These are phyloP conservation scores for Strigamia maritima DNA, from an alignment of 2,888 invertebrate genomes.

Conservation along the genomic window DNA sequence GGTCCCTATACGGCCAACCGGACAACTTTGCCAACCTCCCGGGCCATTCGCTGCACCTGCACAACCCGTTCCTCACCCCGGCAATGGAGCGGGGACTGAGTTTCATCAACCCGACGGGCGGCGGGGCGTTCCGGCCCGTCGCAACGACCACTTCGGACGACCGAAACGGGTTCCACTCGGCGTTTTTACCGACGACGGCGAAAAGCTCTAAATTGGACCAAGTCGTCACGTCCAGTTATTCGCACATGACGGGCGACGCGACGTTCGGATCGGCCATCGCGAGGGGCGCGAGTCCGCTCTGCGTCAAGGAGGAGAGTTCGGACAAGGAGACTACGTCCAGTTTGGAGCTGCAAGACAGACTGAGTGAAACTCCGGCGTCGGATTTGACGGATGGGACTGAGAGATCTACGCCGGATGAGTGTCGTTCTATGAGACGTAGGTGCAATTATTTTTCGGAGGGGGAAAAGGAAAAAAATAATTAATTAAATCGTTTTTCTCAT, in stretches of 20 bases:
- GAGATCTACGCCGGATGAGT: slow-evolving; percentile 43
- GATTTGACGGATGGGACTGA: slow-evolving; percentile 43
- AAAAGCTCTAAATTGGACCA: slow-evolving; percentile 39
- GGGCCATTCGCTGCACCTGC: slow-evolving; percentile 39
- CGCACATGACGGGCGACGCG: slow-evolving; percentile 15
- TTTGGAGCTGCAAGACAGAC: slow-evolving; percentile 36
- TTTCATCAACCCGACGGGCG: slow-evolving; percentile 40
- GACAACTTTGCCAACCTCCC: slow-evolving; percentile 38
- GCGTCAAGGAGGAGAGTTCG: slow-evolving; percentile 41
- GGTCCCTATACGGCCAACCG: slow-evolving; percentile 35
- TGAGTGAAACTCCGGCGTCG: slow-evolving; percentile 42
- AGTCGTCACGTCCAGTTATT: not conserved
- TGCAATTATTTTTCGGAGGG: not conserved
- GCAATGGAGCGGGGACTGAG: slow-evolving; percentile 40
- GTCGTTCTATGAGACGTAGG: slow-evolving; percentile 33
- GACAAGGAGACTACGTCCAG: slow-evolving; percentile 40
- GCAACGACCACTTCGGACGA: slow-evolving; percentile 36
- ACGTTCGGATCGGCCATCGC: not conserved
- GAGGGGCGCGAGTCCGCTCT: slow-evolving; percentile 35
- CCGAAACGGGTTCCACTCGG: slow-evolving; percentile 41
- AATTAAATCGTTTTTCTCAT: no score
- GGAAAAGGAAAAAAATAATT: no score
- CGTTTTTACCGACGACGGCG: slow-evolving; percentile 40
- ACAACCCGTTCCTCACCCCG: slow-evolving; percentile 38
- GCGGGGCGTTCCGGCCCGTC: slow-evolving; percentile 41